These are phyloP conservation scores for Actinopyga echinites DNA, from an alignment of 53 echinoderm and acorn worm species.

Conservation along the genomic window DNA sequence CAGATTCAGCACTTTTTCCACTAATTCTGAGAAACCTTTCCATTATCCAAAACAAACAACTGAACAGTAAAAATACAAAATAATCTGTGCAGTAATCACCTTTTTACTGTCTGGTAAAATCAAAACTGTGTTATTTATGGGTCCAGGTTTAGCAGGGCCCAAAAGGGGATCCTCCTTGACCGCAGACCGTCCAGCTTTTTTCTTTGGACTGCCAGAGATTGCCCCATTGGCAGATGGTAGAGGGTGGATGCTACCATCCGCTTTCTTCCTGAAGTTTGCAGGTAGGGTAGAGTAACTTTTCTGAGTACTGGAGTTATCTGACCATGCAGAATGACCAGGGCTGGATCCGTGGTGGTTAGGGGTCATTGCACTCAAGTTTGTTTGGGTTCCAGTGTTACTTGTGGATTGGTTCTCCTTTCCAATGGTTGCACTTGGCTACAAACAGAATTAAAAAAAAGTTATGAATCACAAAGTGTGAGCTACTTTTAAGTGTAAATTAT, in stretches of 20 bases:
- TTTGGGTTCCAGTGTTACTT: slow-evolving; percentile 35
- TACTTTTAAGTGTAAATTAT: too few species aligned
- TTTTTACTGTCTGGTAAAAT: slow-evolving; percentile 84
- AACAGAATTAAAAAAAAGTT: not conserved
- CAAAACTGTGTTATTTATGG: slow-evolving; percentile 83
- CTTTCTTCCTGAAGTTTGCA: slow-evolving; percentile 31
- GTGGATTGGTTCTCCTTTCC: not conserved
- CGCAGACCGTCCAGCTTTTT: not conserved
- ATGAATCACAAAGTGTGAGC: too few species aligned
- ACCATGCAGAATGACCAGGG: slow-evolving; percentile 12
- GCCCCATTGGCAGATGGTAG: slow-evolving; percentile 22
- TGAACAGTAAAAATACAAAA: too few species aligned
- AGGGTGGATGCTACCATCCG: slow-evolving; percentile 30
- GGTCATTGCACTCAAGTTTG: slow-evolving; percentile 42
- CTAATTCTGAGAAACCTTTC: too few species aligned
- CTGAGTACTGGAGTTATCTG: not conserved
- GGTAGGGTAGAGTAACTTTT: slow-evolving; percentile 4
- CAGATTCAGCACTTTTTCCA: slow-evolving; percentile 58
- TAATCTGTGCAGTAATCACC: slow-evolving; percentile 39
- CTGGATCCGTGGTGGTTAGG: slow-evolving; percentile 52
- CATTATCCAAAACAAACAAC: not conserved
- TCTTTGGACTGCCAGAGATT: slow-evolving; percentile 48
- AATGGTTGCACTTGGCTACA: slow-evolving; percentile 46
- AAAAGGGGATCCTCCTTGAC: slow-evolving; percentile 8
- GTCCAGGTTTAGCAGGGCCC: slow-evolving; percentile 76